Conservation (phyloP, 2,888 invertebrate genomes). For the Brenthis daphne region DNA sequence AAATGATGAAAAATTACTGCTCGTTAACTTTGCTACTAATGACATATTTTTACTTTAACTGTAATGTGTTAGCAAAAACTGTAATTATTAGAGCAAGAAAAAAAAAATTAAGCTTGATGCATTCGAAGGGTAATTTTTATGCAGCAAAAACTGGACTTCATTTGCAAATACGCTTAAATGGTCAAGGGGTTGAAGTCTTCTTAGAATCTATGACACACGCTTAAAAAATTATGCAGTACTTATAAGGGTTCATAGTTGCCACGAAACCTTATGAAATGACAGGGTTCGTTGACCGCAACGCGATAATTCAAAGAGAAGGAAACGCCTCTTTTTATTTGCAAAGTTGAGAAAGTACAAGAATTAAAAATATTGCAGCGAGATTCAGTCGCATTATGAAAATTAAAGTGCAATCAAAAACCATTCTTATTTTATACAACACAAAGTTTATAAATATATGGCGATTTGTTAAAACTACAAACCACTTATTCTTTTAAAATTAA, state of each 20-base stretch:
- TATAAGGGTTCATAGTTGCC: constrained; percentile 35
- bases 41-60: too few species aligned
- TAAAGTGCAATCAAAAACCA: constrained; percentile 24
- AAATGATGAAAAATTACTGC: too few species aligned
- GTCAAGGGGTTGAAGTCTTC: constrained; percentile 24
- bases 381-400: constrained; percentile 35
- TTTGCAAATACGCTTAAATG: constrained; percentile 19
- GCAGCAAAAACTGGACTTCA: constrained; percentile 4
- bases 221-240: constrained; percentile 32
- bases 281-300: constrained; percentile 36
- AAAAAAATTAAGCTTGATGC: too few species aligned
- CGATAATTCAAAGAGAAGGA: constrained; percentile 39
- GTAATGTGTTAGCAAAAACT: too few species aligned
- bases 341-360: constrained; percentile 37
- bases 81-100: too few species aligned
- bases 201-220: constrained; percentile 23
- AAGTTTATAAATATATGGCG: constrained; percentile 23
- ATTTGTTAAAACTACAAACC: constrained; percentile 21
- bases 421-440: constrained; percentile 24
- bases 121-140: not conserved
- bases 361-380: constrained; percentile 35
- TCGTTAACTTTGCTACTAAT: too few species aligned
- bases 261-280: constrained; percentile 37
- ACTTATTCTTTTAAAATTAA: constrained; percentile 37
- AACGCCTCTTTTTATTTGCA: constrained; percentile 37